Evolutionary conservation across 1,140 invertebrate species (phyloP), one percentile per base, ranked within the genome.

Genomic region (Papilio xuthus): DNA sequence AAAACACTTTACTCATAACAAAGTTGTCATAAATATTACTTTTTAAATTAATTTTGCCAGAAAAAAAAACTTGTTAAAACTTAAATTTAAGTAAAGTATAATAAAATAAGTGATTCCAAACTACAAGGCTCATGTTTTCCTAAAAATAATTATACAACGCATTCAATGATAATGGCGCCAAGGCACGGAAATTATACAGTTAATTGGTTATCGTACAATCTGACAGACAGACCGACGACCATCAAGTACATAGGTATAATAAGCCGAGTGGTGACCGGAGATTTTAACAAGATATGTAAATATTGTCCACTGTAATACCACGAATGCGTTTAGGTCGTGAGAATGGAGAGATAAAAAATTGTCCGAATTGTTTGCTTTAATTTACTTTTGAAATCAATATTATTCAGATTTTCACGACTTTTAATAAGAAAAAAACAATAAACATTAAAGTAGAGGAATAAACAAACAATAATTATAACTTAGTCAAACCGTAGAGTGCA

Each of bases 141-240:
- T 78, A 41, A 37, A 32, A 44, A 28, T 76, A 50, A 56, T 76
- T 76, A 23, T 28, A 67, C 60, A 28, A 67, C 7, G 60, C 12
- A 23, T n/a, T 50, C 8, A 73, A 47, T n/a, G 42, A 47, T 74
- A 74, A 74, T 53, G 28, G 47, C 74, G 13, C 26, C 28, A 13
- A 10, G 10, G 32, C 74, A 63, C 74, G 74, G 74, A 76, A 76
- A 28, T 60, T 20, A 75, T 75, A 75, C 63, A 41, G 50, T 76
- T 76, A 76, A 76, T 76, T 76, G 74, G 8, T 76, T 76, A 76
- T 76, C 74, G 12, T 28, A 75, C 44, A 15, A 75, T 75, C 72
- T 3, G 13, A 32, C 13, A 26, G 26, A 53, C 23, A 23, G 47
- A 74, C 42, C 72, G 72, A 20, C 69, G 67, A 42, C 26, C 71